phyloP scores from a whole-genome alignment of 2,888 invertebrate species.

The Atherix ibis region DNA sequence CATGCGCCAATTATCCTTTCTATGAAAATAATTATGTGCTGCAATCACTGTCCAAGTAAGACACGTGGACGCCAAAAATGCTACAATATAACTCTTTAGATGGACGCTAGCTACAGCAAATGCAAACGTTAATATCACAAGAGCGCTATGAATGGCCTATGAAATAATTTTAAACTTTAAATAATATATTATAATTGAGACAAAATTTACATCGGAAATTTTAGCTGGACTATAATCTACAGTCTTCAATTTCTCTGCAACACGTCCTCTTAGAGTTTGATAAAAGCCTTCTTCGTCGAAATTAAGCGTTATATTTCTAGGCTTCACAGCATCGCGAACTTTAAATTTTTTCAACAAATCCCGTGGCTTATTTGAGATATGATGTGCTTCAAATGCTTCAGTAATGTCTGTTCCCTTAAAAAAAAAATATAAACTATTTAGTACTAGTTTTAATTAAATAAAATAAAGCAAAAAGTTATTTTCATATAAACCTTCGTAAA shows the following conservation, averaged over 20 bases:
- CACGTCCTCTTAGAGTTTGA: constrained; percentile 45
- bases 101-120: constrained; percentile 27
- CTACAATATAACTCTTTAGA: constrained; percentile 20
- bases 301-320: constrained; percentile 55
- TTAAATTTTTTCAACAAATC: constrained; percentile 47
- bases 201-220: constrained; percentile 25
- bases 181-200: neutral
- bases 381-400: constrained; percentile 62
- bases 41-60: constrained; percentile 43
- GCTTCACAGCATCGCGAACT: constrained; percentile 42
- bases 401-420: constrained; percentile 64
- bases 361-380: constrained; percentile 42
- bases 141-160: constrained; percentile 28
- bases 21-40: constrained; percentile 65
- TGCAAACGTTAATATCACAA: constrained; percentile 26
- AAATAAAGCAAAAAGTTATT: neutral
- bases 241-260: constrained; percentile 38
- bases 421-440: neutral
- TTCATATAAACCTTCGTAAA: constrained; percentile 42
- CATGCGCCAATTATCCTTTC: constrained; percentile 61
- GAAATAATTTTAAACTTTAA: neutral
- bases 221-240: constrained; percentile 31
- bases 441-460: neutral
- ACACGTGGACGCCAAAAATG: constrained; percentile 37
- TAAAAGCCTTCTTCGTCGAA: constrained; percentile 62